Conservation (phyloP, 2,888 invertebrate species). For the Gymnocheta viridis region DNA sequence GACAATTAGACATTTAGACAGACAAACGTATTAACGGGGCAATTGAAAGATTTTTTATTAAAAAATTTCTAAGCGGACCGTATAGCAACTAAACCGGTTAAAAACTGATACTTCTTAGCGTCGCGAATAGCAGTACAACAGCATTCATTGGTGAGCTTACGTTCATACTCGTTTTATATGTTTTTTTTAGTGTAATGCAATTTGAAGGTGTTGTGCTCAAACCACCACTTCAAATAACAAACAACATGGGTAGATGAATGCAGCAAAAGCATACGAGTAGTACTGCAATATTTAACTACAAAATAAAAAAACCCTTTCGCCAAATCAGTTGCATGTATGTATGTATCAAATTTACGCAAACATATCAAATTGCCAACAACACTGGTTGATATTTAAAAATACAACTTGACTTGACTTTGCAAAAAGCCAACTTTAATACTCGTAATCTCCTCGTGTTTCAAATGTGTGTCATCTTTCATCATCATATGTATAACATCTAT, state of each 20-base stretch:
- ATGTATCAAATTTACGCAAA: slow-evolving; percentile 48
- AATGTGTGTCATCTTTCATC: slow-evolving; percentile 68
- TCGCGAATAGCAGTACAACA: neutral
- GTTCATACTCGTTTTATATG: neutral
- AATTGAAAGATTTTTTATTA: slow-evolving; percentile 14
- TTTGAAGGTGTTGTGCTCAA: slow-evolving; percentile 54
- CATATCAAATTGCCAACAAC: slow-evolving; percentile 49
- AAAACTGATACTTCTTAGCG: slow-evolving; percentile 9
- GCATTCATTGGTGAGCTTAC: neutral
- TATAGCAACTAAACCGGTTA: slow-evolving; percentile 65
- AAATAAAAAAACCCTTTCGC: slow-evolving; percentile 53
- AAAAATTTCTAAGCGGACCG: slow-evolving; percentile 41
- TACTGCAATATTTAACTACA: slow-evolving; percentile 17
- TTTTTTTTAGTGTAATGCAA: slow-evolving; percentile 14
- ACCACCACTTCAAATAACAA: slow-evolving; percentile 2
- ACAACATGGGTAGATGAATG: neutral
- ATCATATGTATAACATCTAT: slow-evolving; percentile 15
- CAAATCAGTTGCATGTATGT: slow-evolving; percentile 45
- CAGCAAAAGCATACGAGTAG: slow-evolving; percentile 21
- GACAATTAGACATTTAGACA: slow-evolving; percentile 2
- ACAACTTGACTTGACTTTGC: slow-evolving; percentile 60
- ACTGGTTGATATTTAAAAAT: slow-evolving; percentile 52
- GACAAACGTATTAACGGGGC: slow-evolving; percentile 24
- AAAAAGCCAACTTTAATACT: slow-evolving; percentile 23
- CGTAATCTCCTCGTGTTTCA: slow-evolving; percentile 39